Percentiles rank a stretch among this genome's conserved stretches.
These are phyloP conservation scores for Oegoconia quadripuncta DNA, from an alignment of 2,888 invertebrate genomes.

Conservation along the genomic window DNA sequence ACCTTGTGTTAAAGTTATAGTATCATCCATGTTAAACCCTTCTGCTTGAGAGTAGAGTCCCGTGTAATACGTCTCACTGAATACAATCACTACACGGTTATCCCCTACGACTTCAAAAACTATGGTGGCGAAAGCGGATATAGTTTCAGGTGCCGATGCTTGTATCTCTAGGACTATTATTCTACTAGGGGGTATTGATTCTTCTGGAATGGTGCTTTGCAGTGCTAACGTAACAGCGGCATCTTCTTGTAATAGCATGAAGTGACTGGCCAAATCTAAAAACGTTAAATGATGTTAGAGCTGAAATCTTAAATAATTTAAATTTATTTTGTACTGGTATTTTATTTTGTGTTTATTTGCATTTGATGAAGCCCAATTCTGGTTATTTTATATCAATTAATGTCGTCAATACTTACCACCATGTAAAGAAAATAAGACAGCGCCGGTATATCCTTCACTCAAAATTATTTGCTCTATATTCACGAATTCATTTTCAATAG, in stretches of 20 bases:
- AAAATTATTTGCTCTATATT: constrained; percentile 29
- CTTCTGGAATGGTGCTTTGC: constrained; percentile 22
- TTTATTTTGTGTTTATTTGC: not conserved
- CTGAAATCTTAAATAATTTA: constrained; percentile 21
- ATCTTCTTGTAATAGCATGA: constrained; percentile 11
- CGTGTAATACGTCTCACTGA: constrained; percentile 19
- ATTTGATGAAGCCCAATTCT: not conserved
- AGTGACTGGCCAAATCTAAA: constrained; percentile 20
- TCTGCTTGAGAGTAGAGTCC: constrained; percentile 20
- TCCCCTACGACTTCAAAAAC: constrained; percentile 5
- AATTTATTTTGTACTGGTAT: not conserved
- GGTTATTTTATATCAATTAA: no score
- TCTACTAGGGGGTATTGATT: constrained; percentile 25
- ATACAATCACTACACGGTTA: not conserved
- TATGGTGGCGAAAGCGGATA: constrained; percentile 11
- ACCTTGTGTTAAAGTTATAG: constrained; percentile 22
- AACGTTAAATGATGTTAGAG: constrained; percentile 12
- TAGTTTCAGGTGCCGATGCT: constrained; percentile 28
- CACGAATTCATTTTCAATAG: constrained; percentile 22
- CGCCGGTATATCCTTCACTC: constrained; percentile 23
- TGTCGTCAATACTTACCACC: constrained; percentile 27
- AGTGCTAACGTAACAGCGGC: constrained; percentile 22
- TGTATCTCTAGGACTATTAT: constrained; percentile 31
- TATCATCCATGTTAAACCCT: constrained; percentile 17
- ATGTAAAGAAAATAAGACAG: constrained; percentile 21